Evolutionary conservation across 2,113 vertebrate genomes (phyloP).

Genomic region (Melanerpes aurifrons): DNA sequence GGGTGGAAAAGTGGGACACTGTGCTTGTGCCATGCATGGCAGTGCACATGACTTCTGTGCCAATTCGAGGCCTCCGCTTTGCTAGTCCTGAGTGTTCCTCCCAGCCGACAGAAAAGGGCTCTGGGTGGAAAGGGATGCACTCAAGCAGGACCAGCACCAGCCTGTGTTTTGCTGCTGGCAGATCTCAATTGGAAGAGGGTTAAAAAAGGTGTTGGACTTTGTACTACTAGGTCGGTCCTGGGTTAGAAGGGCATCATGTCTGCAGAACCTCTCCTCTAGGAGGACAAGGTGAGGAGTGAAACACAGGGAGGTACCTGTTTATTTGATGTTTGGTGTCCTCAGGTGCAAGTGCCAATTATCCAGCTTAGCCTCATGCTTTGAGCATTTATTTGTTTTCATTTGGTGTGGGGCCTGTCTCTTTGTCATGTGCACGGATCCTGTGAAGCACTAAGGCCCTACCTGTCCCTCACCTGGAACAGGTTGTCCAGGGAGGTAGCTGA

Average conservation of each 20-base stretch:
- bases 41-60: neutral
- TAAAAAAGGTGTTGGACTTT: neutral
- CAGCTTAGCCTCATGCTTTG: neutral
- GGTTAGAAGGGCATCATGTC: neutral
- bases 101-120: neutral
- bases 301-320: neutral
- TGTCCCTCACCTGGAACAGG: no score
- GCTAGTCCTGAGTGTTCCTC: neutral
- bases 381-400: neutral
- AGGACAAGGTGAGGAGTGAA: neutral
- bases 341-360: neutral
- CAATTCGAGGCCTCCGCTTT: slow-evolving; percentile 4
- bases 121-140: neutral
- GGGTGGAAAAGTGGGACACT: slow-evolving; percentile 43
- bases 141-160: neutral
- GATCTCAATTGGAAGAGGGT: neutral
- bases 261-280: neutral
- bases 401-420: neutral
- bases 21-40: neutral
- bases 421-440: neutral
- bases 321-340: neutral
- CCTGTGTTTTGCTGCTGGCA: neutral
- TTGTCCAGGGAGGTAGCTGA: no score
- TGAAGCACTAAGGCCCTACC: neutral
- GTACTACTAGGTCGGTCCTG: neutral